Percentiles rank a stretch among this genome's conserved stretches.
These are phyloP conservation scores for Osmerus eperlanus DNA, from an alignment of 2,113 vertebrate species.

Conservation along the genomic window DNA sequence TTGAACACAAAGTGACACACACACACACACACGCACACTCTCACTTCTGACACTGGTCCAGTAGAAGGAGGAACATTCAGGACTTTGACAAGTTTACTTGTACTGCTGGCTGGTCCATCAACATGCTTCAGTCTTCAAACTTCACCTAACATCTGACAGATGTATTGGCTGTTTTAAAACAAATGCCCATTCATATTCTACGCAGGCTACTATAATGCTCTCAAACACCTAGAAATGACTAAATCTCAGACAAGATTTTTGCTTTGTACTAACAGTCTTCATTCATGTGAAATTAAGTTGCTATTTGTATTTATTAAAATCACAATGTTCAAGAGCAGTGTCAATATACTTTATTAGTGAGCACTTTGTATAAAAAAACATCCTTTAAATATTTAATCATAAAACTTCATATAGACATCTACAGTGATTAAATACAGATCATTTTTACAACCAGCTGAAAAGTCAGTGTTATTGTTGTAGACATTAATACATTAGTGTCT, in stretches of 20 bases:
- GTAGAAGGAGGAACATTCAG: background rate
- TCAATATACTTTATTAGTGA: conserved; percentile 1
- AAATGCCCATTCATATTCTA: too few species aligned
- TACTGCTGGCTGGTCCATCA: too few species aligned
- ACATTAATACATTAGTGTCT: background rate
- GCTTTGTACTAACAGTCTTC: background rate
- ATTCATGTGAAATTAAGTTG: background rate
- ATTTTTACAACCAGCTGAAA: conserved; percentile 2
- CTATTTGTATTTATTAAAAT: background rate
- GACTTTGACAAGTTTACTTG: background rate
- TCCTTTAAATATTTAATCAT: background rate
- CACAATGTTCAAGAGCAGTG: background rate
- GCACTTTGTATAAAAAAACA: background rate
- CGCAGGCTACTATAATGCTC: too few species aligned
- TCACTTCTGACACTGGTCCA: background rate
- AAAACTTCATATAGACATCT: background rate
- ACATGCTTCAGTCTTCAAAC: too few species aligned
- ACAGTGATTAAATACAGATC: background rate
- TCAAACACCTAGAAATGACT: too few species aligned
- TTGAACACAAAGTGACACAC: background rate
- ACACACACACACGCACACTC: background rate
- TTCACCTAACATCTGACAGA: too few species aligned
- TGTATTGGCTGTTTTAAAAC: too few species aligned
- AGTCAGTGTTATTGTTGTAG: background rate
- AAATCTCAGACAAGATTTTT: background rate